These are phyloP conservation scores for Melinaea menophilus DNA, from an alignment of 2,888 invertebrate genomes.

Conservation along the genomic window DNA sequence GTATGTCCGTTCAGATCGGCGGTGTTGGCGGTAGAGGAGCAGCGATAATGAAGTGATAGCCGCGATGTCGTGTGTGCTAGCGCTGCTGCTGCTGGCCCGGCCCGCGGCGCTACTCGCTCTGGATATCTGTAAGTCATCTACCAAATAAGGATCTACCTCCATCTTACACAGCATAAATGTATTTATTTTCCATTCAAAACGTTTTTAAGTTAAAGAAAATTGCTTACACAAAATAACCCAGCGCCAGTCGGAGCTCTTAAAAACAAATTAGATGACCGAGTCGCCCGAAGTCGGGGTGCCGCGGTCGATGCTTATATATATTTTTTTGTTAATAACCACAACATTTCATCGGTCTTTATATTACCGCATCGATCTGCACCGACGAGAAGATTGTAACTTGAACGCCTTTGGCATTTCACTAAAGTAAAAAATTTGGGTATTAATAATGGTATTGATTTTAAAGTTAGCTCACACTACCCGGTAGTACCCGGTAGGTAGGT, in stretches of 20 bases:
- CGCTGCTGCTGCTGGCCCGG: slow-evolving; percentile 51
- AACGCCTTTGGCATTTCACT: too few relatives aligned
- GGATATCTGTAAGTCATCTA: slow-evolving; percentile 64
- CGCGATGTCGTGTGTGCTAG: slow-evolving; percentile 61
- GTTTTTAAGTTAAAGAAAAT: neutral
- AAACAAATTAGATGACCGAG: slow-evolving; percentile 3
- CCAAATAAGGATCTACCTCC: neutral
- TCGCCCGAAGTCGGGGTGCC: neutral
- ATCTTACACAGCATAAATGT: neutral
- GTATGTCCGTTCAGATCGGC: neutral
- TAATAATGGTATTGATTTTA: too few relatives aligned
- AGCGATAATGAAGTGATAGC: slow-evolving; percentile 64
- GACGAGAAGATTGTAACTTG: too few relatives aligned
- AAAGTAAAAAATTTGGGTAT: too few relatives aligned
- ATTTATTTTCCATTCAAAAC: neutral
- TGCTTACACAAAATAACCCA: neutral
- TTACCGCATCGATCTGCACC: slow-evolving; percentile 2
- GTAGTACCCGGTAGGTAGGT: neutral
- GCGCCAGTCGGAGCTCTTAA: neutral
- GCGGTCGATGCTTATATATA: neutral
- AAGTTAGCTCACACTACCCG: too few relatives aligned
- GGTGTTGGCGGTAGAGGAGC: slow-evolving; percentile 37
- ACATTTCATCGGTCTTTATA: neutral
- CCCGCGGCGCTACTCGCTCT: slow-evolving; percentile 51
- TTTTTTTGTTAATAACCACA: neutral